Percentiles rank a stretch among this genome's conserved stretches.
Conservation (phyloP, 1,140 invertebrate genomes). For the Cyclargus thomasi region DNA sequence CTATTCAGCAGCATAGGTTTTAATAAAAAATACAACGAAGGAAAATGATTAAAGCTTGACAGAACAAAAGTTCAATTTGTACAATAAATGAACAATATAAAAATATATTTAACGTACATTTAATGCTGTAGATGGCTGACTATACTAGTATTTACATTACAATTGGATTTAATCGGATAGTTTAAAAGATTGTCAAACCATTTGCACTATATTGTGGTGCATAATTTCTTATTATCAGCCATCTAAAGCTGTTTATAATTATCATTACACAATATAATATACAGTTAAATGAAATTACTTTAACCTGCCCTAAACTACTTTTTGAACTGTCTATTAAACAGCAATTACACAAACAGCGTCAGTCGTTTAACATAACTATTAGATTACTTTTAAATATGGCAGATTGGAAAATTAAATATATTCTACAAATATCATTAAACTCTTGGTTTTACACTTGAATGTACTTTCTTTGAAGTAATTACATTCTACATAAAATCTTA, state of each 20-base stretch:
- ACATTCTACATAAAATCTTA: not conserved
- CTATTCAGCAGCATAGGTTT: conserved; percentile 64
- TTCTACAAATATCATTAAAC: not conserved
- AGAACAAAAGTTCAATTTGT: conserved; percentile 61
- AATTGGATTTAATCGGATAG: not conserved
- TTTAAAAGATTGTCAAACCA: not conserved
- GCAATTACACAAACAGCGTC: not conserved
- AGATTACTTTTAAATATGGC: not conserved
- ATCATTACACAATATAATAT: not conserved
- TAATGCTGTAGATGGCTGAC: conserved; percentile 2
- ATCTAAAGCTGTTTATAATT: not conserved
- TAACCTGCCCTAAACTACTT: not conserved
- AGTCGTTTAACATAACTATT: not conserved
- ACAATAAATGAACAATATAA: conserved; percentile 48
- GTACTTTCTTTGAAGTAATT: not conserved
- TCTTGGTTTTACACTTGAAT: not conserved
- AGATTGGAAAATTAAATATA: not conserved
- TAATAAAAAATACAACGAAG: conserved; percentile 72
- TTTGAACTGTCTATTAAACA: not conserved
- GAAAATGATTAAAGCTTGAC: conserved; percentile 67
- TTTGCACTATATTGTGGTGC: not conserved
- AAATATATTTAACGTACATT: conserved; percentile 24
- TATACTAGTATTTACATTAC: conserved; percentile 29
- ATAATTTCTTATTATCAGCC: not conserved
- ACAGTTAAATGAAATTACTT: not conserved